phyloP scores from a whole-genome alignment of 2,888 invertebrate genomes.

The Drosophila picticornis region DNA sequence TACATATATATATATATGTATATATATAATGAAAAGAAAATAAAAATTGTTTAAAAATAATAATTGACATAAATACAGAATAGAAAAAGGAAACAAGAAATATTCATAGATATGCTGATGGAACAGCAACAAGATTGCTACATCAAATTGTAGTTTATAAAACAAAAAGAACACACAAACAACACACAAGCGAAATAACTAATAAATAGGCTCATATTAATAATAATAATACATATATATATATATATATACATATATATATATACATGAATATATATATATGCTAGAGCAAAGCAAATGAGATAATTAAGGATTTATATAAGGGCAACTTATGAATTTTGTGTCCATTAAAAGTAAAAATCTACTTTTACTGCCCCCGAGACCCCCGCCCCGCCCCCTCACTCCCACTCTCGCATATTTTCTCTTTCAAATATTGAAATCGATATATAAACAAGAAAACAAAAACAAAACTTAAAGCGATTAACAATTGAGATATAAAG shows the following conservation, averaged over 20 bases:
- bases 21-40: conserved; percentile 30
- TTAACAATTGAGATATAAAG: conserved; percentile 41
- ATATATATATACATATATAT: not conserved
- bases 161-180: conserved; percentile 28
- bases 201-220: conserved; percentile 36
- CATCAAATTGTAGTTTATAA: conserved; percentile 45
- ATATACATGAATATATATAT: conserved; percentile 2
- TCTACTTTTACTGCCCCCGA: conserved; percentile 37
- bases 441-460: conserved; percentile 36
- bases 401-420: conserved; percentile 54
- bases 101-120: conserved; percentile 36
- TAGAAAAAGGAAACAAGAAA: not conserved
- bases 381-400: not conserved
- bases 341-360: conserved; percentile 62
- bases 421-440: conserved; percentile 63
- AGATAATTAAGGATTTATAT: conserved; percentile 43
- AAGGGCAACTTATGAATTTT: conserved; percentile 66
- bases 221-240: conserved; percentile 4
- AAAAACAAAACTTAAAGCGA: conserved; percentile 40
- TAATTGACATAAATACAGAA: conserved; percentile 30
- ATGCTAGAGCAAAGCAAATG: conserved; percentile 43
- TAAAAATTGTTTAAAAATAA: conserved; percentile 51
- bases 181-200: conserved; percentile 25
- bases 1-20: conserved; percentile 39
- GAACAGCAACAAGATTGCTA: conserved; percentile 34